These are phyloP conservation scores for Perca fluviatilis DNA, from an alignment of 2,113 vertebrate species.

Conservation along the genomic window DNA sequence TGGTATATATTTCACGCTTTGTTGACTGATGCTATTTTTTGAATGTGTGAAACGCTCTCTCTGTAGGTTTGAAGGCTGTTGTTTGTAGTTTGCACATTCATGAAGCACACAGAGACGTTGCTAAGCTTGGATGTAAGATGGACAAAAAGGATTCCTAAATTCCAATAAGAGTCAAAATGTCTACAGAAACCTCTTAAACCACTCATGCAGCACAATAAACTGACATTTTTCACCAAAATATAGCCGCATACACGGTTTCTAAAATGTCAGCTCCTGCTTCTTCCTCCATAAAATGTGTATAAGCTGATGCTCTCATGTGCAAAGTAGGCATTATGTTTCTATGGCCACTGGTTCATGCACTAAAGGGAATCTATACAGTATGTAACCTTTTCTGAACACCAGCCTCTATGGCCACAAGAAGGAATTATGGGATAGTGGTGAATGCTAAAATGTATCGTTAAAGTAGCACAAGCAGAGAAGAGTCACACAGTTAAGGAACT, in stretches of 20 bases:
- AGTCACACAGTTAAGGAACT: not conserved
- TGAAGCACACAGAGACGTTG: not conserved
- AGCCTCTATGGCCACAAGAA: constrained; percentile 1
- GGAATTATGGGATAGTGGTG: not conserved
- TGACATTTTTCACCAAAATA: not conserved
- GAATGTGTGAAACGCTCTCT: not conserved
- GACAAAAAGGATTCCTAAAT: not conserved
- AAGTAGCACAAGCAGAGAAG: not conserved
- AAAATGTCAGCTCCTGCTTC: not conserved
- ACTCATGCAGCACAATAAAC: not conserved
- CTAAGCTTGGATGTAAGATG: not conserved
- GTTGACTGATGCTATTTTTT: not conserved
- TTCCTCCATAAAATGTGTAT: not conserved
- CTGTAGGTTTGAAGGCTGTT: not conserved
- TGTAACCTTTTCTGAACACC: constrained; percentile 9
- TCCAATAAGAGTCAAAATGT: not conserved
- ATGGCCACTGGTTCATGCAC: not conserved
- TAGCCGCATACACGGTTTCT: not conserved
- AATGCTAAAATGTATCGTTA: not conserved
- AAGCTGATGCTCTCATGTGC: not conserved
- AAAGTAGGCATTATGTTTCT: not conserved
- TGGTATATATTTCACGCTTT: not conserved
- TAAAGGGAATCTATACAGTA: not conserved
- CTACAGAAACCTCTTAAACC: not conserved
- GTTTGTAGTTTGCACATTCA: constrained; percentile 9